These are phyloP conservation scores for Thyatira batis DNA, from an alignment of 2,888 invertebrate species.

Conservation along the genomic window DNA sequence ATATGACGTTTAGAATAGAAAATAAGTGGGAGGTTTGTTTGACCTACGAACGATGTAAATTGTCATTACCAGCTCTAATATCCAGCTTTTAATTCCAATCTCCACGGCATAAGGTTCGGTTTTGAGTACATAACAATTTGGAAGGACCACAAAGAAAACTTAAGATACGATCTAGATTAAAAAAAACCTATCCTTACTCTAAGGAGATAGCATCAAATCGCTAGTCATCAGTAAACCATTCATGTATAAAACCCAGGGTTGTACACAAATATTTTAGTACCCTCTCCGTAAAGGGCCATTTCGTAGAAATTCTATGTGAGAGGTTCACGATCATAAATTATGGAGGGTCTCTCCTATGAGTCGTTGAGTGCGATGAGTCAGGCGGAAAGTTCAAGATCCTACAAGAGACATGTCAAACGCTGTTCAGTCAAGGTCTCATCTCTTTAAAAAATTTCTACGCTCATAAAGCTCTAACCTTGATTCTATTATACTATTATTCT, in stretches of 20 bases:
- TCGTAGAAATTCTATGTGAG: not conserved
- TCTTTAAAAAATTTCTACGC: not conserved
- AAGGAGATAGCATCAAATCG: too few species aligned
- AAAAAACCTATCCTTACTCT: too few species aligned
- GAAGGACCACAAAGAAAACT: too few species aligned
- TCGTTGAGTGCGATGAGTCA: not conserved
- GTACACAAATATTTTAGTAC: too few species aligned
- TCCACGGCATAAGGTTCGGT: too few species aligned
- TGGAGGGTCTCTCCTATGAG: not conserved
- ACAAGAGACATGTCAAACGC: not conserved
- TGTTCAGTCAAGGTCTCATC: not conserved
- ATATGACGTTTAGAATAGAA: constrained; percentile 10
- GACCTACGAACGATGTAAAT: not conserved
- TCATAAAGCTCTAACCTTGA: not conserved
- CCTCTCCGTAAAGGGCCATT: not conserved
- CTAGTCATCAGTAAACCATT: too few species aligned
- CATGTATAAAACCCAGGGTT: too few species aligned
- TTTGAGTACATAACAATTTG: too few species aligned
- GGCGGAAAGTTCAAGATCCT: not conserved
- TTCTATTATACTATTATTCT: not conserved
- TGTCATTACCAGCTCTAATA: too few species aligned
- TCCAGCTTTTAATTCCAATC: too few species aligned
- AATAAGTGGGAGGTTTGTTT: not conserved
- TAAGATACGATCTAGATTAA: too few species aligned
- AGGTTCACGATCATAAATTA: not conserved